These are phyloP conservation scores for Morpho achilles DNA, from an alignment of 2,888 invertebrate species.

Conservation along the genomic window DNA sequence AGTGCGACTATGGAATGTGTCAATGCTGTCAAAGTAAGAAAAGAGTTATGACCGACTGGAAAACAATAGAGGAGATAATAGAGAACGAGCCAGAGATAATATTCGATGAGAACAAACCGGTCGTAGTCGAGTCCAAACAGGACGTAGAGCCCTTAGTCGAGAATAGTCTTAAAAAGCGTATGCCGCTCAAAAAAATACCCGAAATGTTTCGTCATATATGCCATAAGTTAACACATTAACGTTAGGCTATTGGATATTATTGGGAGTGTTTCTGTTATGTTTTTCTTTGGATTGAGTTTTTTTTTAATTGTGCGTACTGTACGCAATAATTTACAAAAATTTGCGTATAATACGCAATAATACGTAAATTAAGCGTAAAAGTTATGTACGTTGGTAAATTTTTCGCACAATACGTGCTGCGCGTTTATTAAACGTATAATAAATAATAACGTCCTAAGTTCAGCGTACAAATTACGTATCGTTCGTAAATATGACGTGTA, in stretches of 20 bases:
- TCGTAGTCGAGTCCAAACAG: conserved; percentile 50
- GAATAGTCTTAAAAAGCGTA: conserved; percentile 36
- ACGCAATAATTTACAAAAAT: too few relatives aligned
- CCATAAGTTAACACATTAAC: conserved; percentile 45
- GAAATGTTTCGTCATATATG: conserved; percentile 49
- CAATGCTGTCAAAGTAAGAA: conserved; percentile 54
- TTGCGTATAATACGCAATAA: too few relatives aligned
- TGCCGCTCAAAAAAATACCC: conserved; percentile 45
- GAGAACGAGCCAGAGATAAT: conserved; percentile 73
- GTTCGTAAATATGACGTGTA: too few relatives aligned
- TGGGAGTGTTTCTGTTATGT: too few relatives aligned
- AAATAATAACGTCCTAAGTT: too few relatives aligned
- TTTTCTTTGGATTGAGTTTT: too few relatives aligned
- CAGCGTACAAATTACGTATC: too few relatives aligned
- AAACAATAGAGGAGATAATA: conserved; percentile 67
- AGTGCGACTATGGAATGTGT: conserved; percentile 66
- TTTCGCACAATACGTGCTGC: too few relatives aligned
- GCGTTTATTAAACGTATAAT: too few relatives aligned
- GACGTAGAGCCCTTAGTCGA: conserved; percentile 31
- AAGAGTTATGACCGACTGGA: conserved; percentile 56
- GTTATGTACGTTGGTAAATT: too few relatives aligned
- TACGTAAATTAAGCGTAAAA: too few relatives aligned
- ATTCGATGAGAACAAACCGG: conserved; percentile 68
- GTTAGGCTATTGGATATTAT: neutral
- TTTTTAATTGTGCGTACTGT: too few relatives aligned